Base-by-base conservation (phyloP, 1,140 invertebrate species). In the Ylistrum balloti region DNA sequence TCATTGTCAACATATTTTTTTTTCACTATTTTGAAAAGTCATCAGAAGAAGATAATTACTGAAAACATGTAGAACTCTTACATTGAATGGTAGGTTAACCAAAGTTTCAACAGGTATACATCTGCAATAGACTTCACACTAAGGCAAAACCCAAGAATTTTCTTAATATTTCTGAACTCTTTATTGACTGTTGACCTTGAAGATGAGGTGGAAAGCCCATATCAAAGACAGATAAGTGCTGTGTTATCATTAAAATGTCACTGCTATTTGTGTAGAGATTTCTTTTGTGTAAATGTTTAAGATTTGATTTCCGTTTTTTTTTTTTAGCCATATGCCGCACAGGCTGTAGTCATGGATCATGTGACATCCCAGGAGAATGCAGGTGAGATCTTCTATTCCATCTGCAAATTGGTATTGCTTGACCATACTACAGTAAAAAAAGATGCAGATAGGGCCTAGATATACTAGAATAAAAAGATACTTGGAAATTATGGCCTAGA, bases 321-420 rank as follows among this genome's bases (percentile, higher is more conserved):
- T 87, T 94, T 93, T 33, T 92, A 98, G 98, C 98, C 88, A 97
- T 98, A 95, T 99, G 99, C 97, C 96, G 98, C 95, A 97, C 98
- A 95, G 99, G 98, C 95, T 99, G 99, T 88, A 97, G 98, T 95
- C 98, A 99, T 96, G 99, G 99, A 95, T 97, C 98, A 96, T 99
- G 99, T 97, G 97, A 97, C 94, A 97, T 97, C 95, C 99, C 99
- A 94, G 98, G 98, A 97, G 98, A 99, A 97, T 99, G 99, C 98
- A 97, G 97, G 98, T 99, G 97, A 98, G 98, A 98, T 28, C 28
- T 86, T 48, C 32, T 33, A 33, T 0, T 91, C 86, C 0, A 33
- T 87, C 41, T 13, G 41, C 41, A 45, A 17, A 38, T 38, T 38
- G 13, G 35, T n/a, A n/a, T n/a, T n/a, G n/a, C n/a, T n/a, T n/a